Conservation (phyloP, 2,888 invertebrate genomes). For the Ramazzottius varieornatus region DNA sequence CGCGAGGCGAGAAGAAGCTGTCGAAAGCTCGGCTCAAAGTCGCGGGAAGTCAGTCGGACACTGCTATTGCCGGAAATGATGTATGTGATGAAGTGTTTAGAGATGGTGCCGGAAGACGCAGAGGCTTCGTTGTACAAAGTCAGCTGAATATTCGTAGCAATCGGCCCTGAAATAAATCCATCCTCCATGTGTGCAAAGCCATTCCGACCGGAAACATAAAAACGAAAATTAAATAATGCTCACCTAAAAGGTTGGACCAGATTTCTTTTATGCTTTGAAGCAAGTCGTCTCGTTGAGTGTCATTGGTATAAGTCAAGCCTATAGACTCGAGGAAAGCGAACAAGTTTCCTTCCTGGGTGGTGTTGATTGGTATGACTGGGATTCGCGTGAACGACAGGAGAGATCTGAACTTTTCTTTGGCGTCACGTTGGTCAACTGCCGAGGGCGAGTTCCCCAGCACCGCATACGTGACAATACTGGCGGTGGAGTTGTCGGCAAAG, state of each 20-base stretch:
- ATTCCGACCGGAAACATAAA: neutral
- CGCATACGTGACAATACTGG: neutral
- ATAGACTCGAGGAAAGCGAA: neutral
- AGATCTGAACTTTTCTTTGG: neutral
- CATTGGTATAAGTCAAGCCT: neutral
- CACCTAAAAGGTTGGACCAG: neutral
- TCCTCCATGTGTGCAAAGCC: no score
- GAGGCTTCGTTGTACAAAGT: neutral
- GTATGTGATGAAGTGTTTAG: neutral
- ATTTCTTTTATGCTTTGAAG: neutral
- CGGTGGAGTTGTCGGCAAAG: neutral
- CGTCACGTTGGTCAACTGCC: neutral
- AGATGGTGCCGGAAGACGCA: neutral
- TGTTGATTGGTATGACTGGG: neutral
- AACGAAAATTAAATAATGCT: neutral
- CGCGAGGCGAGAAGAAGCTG: neutral
- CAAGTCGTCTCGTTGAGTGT: neutral
- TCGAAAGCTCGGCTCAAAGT: neutral
- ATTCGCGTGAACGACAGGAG: neutral
- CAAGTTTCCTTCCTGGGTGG: neutral
- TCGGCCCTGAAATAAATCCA: neutral
- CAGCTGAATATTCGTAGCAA: neutral
- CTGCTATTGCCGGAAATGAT: neutral
- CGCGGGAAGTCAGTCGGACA: neutral
- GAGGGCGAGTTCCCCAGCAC: neutral